Conservation (phyloP, 2,113 vertebrate species). For the Paedocypris sp. region DNA sequence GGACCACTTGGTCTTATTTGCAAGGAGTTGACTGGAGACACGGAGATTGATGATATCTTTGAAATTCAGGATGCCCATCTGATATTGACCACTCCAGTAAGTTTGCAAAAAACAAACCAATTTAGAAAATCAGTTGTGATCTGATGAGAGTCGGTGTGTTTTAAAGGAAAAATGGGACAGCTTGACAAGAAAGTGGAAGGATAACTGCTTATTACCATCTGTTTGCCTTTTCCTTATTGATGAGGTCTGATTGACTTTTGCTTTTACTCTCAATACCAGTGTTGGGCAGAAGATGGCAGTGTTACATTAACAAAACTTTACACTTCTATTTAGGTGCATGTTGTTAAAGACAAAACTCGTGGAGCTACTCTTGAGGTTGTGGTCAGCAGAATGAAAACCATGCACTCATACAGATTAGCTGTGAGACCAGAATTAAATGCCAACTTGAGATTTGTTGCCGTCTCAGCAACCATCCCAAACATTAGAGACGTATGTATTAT, state of each 20-base stretch:
- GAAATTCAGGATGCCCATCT: constrained; percentile 91
- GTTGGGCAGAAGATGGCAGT: neutral
- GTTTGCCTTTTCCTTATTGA: constrained; percentile 91
- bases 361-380: constrained; percentile 94
- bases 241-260: constrained; percentile 62
- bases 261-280: neutral
- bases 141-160: too few relatives aligned
- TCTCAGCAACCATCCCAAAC: constrained; percentile 93
- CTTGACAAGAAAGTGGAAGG: constrained; percentile 95
- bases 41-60: constrained; percentile 88
- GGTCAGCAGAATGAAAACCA: constrained; percentile 93
- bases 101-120: constrained; percentile 39
- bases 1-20: constrained; percentile 81
- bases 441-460: constrained; percentile 84
- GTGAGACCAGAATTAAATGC: constrained; percentile 46
- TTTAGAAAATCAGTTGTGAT: too few relatives aligned
- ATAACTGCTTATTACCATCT: constrained; percentile 80
- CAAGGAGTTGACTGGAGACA: constrained; percentile 95
- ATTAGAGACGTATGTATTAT: constrained; percentile 69
- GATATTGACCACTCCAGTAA: constrained; percentile 92
- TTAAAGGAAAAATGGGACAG: constrained; percentile 96
- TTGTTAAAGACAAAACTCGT: constrained; percentile 84
- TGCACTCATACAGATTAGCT: constrained; percentile 58
- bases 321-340: constrained; percentile 67
- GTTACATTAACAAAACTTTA: neutral